These are phyloP conservation scores for Aleiodes alternator DNA, from an alignment of 2,888 invertebrate genomes.

Conservation along the genomic window DNA sequence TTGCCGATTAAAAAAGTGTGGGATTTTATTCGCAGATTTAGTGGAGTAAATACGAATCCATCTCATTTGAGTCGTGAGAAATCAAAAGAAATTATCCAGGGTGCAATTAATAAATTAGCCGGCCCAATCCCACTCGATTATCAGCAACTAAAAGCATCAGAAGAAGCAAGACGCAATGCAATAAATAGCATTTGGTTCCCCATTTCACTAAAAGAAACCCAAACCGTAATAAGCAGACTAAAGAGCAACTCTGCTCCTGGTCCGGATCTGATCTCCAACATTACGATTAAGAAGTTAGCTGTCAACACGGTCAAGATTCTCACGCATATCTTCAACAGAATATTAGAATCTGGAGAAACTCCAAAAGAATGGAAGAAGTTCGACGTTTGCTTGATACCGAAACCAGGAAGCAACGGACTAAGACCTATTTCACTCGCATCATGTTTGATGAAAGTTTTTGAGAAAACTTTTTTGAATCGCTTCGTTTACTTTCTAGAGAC, in stretches of 20 bases:
- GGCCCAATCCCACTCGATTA: background rate
- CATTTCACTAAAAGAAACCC: background rate
- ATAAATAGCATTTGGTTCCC: conserved; percentile 32
- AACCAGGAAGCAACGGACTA: no score
- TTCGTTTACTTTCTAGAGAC: no score
- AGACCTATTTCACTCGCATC: no score
- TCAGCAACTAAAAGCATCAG: conserved; percentile 14
- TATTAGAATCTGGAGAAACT: no score
- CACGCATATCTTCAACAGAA: no score
- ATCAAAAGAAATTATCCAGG: background rate
- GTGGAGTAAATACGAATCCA: no score
- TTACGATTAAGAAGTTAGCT: conserved; percentile 30
- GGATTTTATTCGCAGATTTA: no score
- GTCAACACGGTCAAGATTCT: conserved; percentile 11
- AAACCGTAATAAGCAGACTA: background rate
- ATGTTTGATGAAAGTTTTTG: no score
- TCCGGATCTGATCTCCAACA: conserved; percentile 27
- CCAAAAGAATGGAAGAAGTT: no score
- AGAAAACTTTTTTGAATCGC: no score
- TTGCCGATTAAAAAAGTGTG: conserved; percentile 16
- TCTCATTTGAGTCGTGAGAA: background rate
- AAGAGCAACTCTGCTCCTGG: conserved; percentile 34
- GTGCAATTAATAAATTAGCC: conserved; percentile 16
- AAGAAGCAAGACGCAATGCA: background rate
- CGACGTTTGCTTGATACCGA: no score